Evolutionary conservation across 1,140 invertebrate species (phyloP).

Genomic region (Hyphantria cunea): DNA sequence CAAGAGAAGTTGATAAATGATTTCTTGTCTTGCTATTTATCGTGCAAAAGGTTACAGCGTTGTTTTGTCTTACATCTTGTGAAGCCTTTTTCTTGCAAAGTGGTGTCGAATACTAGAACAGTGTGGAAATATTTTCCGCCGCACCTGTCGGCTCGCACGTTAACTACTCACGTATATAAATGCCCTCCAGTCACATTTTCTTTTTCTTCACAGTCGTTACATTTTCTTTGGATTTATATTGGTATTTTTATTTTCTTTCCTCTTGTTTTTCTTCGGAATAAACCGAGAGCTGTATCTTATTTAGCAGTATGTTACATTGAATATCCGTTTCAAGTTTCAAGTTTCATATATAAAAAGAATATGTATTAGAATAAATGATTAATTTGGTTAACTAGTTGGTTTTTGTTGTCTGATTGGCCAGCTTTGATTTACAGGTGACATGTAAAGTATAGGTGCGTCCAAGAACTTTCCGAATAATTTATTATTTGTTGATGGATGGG

Average conservation of each 20-base stretch:
- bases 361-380: neutral
- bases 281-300: neutral
- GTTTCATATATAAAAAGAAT: neutral
- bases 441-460: slow-evolving; percentile 7
- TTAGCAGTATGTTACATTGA: neutral
- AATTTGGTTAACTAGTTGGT: too few relatives aligned
- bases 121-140: slow-evolving; percentile 41
- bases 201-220: slow-evolving; percentile 38
- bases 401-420: neutral
- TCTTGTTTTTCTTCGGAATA: neutral
- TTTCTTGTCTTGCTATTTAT: slow-evolving; percentile 27
- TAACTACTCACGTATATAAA: slow-evolving; percentile 46
- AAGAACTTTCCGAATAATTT: slow-evolving; percentile 16
- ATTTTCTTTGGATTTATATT: slow-evolving; percentile 36
- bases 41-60: slow-evolving; percentile 26
- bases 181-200: slow-evolving; percentile 53
- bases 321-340: neutral
- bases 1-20: slow-evolving; percentile 32
- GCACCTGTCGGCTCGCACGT: slow-evolving; percentile 50
- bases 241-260: slow-evolving; percentile 35
- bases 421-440: neutral
- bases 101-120: slow-evolving; percentile 18
- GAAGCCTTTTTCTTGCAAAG: slow-evolving; percentile 27
- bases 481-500: slow-evolving; percentile 17
- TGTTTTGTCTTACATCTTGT: slow-evolving; percentile 28